These are phyloP conservation scores for Peromyscus nudipes DNA, from an alignment of 2,797 vertebrate genomes.

Conservation along the genomic window DNA sequence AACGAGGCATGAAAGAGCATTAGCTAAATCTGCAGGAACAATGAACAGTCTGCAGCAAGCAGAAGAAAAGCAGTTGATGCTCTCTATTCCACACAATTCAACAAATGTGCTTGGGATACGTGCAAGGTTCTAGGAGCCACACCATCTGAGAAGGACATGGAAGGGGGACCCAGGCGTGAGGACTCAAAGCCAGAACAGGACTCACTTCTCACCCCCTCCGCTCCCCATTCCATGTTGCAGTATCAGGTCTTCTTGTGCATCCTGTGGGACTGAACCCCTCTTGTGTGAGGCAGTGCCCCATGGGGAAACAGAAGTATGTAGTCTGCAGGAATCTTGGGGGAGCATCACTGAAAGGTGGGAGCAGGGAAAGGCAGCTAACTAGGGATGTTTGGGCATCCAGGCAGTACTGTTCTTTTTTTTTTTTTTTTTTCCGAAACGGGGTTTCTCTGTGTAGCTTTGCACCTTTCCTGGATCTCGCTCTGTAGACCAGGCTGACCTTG, in stretches of 20 bases:
- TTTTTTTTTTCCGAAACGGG: too few species aligned
- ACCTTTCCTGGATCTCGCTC: too few species aligned
- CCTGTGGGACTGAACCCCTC: neutral
- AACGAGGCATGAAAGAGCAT: slow-evolving; percentile 39
- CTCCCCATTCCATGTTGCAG: neutral
- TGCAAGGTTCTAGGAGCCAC: neutral
- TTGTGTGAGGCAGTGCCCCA: neutral
- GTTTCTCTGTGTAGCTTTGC: too few species aligned
- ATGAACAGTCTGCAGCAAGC: neutral
- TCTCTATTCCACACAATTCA: neutral
- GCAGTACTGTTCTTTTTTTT: fast-evolving
- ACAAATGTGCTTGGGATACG: neutral
- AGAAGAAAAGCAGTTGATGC: slow-evolving; percentile 42
- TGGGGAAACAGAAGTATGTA: neutral
- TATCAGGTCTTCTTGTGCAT: neutral
- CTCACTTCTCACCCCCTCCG: too few species aligned
- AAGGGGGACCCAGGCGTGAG: fast-evolving
- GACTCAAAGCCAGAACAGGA: neutral
- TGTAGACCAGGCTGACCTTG: too few species aligned
- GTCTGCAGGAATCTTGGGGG: neutral
- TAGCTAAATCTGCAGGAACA: slow-evolving; percentile 11
- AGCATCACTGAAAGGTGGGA: neutral
- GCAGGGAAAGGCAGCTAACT: neutral
- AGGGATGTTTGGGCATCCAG: neutral
- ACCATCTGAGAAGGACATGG: neutral